A percentile compares a stretch with the other conserved stretches of the same genome.
Conservation (phyloP, 2,888 invertebrate species). For the Anoplius nigerrimus region DNA sequence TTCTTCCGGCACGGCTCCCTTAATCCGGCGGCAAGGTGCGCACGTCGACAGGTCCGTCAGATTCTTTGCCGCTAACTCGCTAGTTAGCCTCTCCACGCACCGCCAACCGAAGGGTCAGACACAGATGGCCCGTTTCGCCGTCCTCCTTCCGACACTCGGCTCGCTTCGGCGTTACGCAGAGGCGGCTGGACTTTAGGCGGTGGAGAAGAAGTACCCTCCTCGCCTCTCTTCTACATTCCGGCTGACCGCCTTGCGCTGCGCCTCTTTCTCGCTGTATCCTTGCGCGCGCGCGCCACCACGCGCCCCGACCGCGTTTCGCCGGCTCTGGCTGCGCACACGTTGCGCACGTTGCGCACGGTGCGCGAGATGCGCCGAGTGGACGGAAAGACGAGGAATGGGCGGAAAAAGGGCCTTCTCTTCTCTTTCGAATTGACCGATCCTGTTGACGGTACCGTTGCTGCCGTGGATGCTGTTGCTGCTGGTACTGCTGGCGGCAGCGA, state of each 20-base stretch:
- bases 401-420: no score
- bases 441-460: no score
- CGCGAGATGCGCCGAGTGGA: no score
- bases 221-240: conserved; percentile 6
- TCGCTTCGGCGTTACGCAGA: conserved; percentile 44
- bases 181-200: conserved; percentile 38
- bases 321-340: conserved; percentile 31
- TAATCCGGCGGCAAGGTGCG: no score
- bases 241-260: conserved; percentile 16
- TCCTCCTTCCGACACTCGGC: conserved; percentile 41
- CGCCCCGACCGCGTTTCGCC: conserved; percentile 13
- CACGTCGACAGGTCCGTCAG: no score
- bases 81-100: conserved; percentile 50
- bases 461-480: no score
- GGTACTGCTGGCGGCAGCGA: no score
- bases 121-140: conserved; percentile 52
- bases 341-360: conserved; percentile 19
- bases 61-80: conserved; percentile 6
- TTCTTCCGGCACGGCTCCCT: no score
- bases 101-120: conserved; percentile 58
- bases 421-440: no score
- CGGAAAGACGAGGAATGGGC: no score
- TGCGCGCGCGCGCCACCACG: conserved; percentile 53
- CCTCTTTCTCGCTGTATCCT: conserved; percentile 56
- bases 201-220: conserved; percentile 41